Percentiles rank a stretch among this genome's conserved stretches.
These are phyloP conservation scores for Polypterus bichir DNA, from an alignment of 2,113 vertebrate genomes.

Conservation along the genomic window DNA sequence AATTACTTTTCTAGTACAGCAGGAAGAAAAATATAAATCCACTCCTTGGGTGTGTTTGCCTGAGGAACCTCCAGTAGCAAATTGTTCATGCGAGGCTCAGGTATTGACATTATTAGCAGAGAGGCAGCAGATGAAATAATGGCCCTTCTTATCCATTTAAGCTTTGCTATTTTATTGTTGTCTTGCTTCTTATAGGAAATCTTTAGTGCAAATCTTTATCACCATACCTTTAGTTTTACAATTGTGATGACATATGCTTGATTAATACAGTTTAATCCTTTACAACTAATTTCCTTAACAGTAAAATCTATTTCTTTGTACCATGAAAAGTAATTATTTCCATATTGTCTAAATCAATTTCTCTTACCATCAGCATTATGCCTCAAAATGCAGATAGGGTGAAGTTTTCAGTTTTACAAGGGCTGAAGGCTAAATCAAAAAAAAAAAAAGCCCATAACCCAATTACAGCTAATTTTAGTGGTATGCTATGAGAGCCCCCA, in stretches of 20 bases:
- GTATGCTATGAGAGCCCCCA: no score
- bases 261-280: constrained; percentile 19
- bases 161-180: constrained; percentile 27
- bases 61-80: constrained; percentile 7
- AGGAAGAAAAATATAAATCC: constrained; percentile 17
- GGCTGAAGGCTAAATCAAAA: neutral
- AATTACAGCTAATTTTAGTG: neutral
- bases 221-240: constrained; percentile 21
- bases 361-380: constrained; percentile 17
- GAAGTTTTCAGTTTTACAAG: constrained; percentile 9
- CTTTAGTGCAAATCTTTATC: constrained; percentile 27
- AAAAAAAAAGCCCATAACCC: neutral
- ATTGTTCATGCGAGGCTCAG: neutral
- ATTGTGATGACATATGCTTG: constrained; percentile 23
- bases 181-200: constrained; percentile 25
- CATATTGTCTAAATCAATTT: constrained; percentile 32
- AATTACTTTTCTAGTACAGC: constrained; percentile 17
- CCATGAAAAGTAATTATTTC: constrained; percentile 33
- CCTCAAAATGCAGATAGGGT: constrained; percentile 8
- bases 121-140: constrained; percentile 11
- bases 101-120: neutral
- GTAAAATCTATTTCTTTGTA: constrained; percentile 33
- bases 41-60: constrained; percentile 1
- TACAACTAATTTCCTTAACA: constrained; percentile 18
- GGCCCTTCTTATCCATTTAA: constrained; percentile 18